phyloP scores from a whole-genome alignment of 2,113 vertebrate genomes.

The Haemorhous mexicanus region DNA sequence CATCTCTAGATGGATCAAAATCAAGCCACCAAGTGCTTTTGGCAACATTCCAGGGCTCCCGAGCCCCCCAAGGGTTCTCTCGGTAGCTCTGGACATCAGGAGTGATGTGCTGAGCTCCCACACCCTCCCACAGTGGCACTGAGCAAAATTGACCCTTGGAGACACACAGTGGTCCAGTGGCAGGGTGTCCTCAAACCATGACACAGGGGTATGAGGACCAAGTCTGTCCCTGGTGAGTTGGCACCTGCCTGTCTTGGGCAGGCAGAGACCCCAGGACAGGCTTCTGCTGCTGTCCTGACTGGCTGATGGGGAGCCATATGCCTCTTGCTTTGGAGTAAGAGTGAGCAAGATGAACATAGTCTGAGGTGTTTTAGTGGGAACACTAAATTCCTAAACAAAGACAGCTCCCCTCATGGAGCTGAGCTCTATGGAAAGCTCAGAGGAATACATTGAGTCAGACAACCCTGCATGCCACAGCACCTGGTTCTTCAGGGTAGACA shows the following conservation, averaged over 20 bases:
- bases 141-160: not conserved
- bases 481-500: not conserved
- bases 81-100: too few relatives aligned
- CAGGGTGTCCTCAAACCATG: too few relatives aligned
- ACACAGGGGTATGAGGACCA: rapidly evolving
- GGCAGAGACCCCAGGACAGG: not conserved
- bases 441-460: not conserved
- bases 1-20: too few relatives aligned
- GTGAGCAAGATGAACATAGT: not conserved
- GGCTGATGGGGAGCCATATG: not conserved
- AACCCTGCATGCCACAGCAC: not conserved
- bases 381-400: not conserved
- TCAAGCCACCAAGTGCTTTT: too few relatives aligned
- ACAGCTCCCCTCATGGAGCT: not conserved
- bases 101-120: too few relatives aligned
- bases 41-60: too few relatives aligned
- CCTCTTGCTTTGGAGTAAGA: not conserved
- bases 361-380: not conserved
- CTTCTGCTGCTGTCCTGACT: not conserved
- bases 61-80: too few relatives aligned
- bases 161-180: not conserved
- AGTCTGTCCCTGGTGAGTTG: not conserved
- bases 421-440: not conserved
- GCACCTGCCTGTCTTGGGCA: not conserved
- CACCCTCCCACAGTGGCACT: not conserved